phyloP scores from a whole-genome alignment of 1,140 invertebrate species.

The Listronotus oregonensis region DNA sequence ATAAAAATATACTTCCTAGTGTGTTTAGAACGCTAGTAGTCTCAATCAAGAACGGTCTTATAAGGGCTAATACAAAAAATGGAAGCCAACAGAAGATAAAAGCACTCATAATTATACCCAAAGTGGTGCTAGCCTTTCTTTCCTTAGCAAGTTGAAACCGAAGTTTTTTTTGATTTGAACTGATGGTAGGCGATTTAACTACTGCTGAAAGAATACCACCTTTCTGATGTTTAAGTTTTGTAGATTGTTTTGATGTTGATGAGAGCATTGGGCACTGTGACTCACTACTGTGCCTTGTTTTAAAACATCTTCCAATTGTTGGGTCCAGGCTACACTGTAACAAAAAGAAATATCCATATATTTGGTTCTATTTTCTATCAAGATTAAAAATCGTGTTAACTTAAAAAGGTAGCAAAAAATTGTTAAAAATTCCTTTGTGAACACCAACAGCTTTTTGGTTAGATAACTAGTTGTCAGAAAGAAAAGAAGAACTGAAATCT shows the following conservation, averaged over 20 bases:
- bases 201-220: slow-evolving; percentile 38
- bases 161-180: slow-evolving; percentile 71
- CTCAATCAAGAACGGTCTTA: slow-evolving; percentile 80
- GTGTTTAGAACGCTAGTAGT: slow-evolving; percentile 68
- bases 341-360: slow-evolving; percentile 42
- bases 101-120: slow-evolving; percentile 97
- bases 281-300: slow-evolving; percentile 70
- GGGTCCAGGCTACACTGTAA: slow-evolving; percentile 70
- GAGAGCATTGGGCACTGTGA: slow-evolving; percentile 75
- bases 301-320: slow-evolving; percentile 65
- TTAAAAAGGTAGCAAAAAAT: no score
- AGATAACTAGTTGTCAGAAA: no score
- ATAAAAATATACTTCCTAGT: slow-evolving; percentile 70
- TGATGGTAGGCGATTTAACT: slow-evolving; percentile 58
- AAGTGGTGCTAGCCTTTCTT: slow-evolving; percentile 91
- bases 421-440: no score
- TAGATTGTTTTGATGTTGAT: slow-evolving; percentile 47
- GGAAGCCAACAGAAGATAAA: slow-evolving; percentile 97
- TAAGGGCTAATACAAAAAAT: slow-evolving; percentile 92
- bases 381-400: no score
- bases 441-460: no score
- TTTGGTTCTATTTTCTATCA: not conserved
- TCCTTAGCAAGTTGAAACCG: slow-evolving; percentile 85
- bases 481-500: no score
- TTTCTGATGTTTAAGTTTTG: slow-evolving; percentile 53